These are phyloP conservation scores for Melanchra persicariae DNA, from an alignment of 2,888 invertebrate species.

Conservation along the genomic window DNA sequence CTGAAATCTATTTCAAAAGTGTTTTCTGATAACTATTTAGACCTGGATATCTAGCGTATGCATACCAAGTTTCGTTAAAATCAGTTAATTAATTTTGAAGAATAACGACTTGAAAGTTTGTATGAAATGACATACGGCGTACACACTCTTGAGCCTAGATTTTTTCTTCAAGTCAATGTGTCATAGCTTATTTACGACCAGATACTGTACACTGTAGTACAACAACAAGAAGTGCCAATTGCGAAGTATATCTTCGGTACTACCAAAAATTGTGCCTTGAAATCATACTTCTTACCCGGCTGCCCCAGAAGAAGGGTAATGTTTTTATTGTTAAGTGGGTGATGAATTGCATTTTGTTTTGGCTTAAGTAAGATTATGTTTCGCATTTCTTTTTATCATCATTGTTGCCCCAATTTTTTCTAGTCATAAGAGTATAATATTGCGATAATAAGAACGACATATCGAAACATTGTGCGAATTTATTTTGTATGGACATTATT, in stretches of 20 bases:
- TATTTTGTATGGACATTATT: conserved; percentile 24
- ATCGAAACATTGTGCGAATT: conserved; percentile 8
- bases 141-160: background rate
- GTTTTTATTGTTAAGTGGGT: conserved; percentile 27
- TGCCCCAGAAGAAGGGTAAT: background rate
- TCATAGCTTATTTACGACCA: background rate
- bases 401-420: conserved; percentile 45
- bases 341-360: conserved; percentile 54
- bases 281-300: conserved; percentile 24
- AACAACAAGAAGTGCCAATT: conserved; percentile 48
- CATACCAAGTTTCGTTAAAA: no score
- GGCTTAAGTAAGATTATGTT: conserved; percentile 47
- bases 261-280: conserved; percentile 54
- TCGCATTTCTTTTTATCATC: conserved; percentile 52
- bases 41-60: no score
- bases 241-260: conserved; percentile 27
- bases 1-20: no score
- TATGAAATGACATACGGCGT: no score
- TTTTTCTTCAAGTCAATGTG: background rate
- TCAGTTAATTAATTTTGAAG: no score
- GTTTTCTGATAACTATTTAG: no score
- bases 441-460: conserved; percentile 22
- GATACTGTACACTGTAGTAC: conserved; percentile 7
- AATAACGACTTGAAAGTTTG: no score
- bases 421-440: conserved; percentile 55